Conservation (phyloP, 2,113 vertebrate genomes). For the Grammomys surdaster region DNA sequence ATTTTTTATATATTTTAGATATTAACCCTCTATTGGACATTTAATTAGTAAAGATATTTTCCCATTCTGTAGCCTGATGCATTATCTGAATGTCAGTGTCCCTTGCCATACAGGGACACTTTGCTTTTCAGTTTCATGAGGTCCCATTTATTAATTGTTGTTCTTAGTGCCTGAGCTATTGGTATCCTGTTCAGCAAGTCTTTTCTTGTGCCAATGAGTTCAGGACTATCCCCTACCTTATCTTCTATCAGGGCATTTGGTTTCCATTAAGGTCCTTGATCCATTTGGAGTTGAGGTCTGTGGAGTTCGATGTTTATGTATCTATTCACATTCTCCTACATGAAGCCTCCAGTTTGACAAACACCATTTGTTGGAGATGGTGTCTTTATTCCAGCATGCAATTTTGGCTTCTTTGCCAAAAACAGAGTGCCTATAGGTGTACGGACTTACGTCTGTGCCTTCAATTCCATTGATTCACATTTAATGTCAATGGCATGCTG, state of each 20-base stretch:
- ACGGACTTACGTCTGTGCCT: not conserved
- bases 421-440: not conserved
- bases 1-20: not conserved
- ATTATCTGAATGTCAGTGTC: not conserved
- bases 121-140: not conserved
- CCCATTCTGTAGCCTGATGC: not conserved
- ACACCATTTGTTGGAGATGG: not conserved
- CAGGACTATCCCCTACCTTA: not conserved
- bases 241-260: not conserved
- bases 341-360: not conserved
- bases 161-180: not conserved
- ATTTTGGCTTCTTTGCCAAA: not conserved
- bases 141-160: not conserved
- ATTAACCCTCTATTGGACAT: not conserved
- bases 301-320: not conserved
- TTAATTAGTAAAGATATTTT: not conserved
- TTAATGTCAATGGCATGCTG: not conserved
- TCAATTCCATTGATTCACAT: not conserved
- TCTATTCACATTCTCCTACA: not conserved
- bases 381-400: not conserved
- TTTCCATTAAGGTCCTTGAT: not conserved
- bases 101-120: not conserved
- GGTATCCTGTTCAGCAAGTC: not conserved
- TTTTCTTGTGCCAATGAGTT: not conserved
- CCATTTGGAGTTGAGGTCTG: not conserved